phyloP scores from a whole-genome alignment of 2,113 vertebrate genomes.

The Dasyurus viverrinus region DNA sequence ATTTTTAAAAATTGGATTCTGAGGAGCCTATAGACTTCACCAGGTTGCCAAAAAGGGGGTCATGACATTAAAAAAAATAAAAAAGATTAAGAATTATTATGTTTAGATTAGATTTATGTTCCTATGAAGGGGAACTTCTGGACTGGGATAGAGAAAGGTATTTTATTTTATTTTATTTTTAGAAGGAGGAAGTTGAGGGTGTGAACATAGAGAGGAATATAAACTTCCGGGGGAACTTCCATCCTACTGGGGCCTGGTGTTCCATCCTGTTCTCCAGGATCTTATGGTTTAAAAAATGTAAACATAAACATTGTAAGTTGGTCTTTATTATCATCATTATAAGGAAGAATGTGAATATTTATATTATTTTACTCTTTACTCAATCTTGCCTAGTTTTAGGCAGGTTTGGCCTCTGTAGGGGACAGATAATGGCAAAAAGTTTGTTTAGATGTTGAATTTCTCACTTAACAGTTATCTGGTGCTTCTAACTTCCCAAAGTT shows the following conservation, averaged over 20 bases:
- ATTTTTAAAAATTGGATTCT: not conserved
- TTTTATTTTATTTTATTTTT: not conserved
- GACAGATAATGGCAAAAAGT: not conserved
- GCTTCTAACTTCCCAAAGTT: slow-evolving; percentile 26
- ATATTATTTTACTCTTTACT: not conserved
- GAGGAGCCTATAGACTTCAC: not conserved
- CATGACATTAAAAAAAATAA: not conserved
- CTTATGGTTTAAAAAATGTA: not conserved
- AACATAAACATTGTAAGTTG: not conserved
- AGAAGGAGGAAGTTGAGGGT: not conserved
- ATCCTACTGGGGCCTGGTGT: not conserved
- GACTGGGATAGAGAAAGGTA: not conserved
- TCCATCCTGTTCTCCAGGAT: not conserved
- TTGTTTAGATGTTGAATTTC: not conserved
- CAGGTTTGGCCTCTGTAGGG: not conserved
- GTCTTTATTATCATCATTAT: not conserved
- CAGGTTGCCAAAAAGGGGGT: not conserved
- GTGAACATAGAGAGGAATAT: not conserved
- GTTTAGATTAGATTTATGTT: not conserved
- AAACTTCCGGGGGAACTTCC: not conserved
- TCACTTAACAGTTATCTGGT: not conserved
- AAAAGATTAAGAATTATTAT: not conserved
- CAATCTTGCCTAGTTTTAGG: not conserved
- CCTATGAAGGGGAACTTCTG: not conserved
- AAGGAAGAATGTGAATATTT: not conserved